Percentiles rank a stretch among this genome's conserved stretches.
phyloP scores from a whole-genome alignment of 2,113 vertebrate species.

The Plectropomus leopardus region DNA sequence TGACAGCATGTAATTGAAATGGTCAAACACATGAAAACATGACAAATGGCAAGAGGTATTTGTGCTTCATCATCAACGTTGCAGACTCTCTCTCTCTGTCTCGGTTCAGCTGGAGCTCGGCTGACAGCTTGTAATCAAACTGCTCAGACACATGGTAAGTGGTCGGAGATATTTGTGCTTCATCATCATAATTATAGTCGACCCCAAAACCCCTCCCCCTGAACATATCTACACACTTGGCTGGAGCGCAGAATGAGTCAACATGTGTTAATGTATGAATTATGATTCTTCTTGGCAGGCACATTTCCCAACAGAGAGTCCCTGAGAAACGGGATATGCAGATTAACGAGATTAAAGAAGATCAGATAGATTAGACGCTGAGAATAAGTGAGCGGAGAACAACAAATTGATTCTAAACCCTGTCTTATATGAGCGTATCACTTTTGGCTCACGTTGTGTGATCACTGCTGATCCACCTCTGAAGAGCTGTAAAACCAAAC shows the following conservation, averaged over 20 bases:
- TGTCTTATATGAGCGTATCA: neutral
- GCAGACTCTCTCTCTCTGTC: constrained; percentile 10
- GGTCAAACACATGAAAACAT: constrained; percentile 81
- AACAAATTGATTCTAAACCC: constrained; percentile 61
- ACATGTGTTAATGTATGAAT: constrained; percentile 58
- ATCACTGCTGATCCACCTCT: constrained; percentile 42
- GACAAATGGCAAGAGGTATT: constrained; percentile 76
- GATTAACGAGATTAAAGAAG: constrained; percentile 61
- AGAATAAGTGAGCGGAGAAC: constrained; percentile 40
- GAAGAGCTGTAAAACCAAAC: constrained; percentile 55
- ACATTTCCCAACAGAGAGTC: constrained; percentile 61
- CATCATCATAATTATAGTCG: constrained; percentile 67
- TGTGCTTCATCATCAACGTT: constrained; percentile 70
- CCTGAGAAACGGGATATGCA: constrained; percentile 67
- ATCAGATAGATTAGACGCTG: constrained; percentile 41
- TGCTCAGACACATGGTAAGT: constrained; percentile 60
- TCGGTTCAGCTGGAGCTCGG: constrained; percentile 50
- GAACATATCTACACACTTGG: constrained; percentile 42
- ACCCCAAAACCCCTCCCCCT: constrained; percentile 12
- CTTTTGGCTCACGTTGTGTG: constrained; percentile 44
- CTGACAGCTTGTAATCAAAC: constrained; percentile 66
- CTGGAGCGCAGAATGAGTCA: constrained; percentile 44
- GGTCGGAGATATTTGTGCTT: constrained; percentile 61
- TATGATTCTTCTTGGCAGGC: constrained; percentile 34
- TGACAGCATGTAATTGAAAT: constrained; percentile 84